A percentile compares a stretch with the other conserved stretches of the same genome.
Evolutionary conservation across 2,888 invertebrate genomes (phyloP).

Genomic region (Thecocarcelia acutangulata): DNA sequence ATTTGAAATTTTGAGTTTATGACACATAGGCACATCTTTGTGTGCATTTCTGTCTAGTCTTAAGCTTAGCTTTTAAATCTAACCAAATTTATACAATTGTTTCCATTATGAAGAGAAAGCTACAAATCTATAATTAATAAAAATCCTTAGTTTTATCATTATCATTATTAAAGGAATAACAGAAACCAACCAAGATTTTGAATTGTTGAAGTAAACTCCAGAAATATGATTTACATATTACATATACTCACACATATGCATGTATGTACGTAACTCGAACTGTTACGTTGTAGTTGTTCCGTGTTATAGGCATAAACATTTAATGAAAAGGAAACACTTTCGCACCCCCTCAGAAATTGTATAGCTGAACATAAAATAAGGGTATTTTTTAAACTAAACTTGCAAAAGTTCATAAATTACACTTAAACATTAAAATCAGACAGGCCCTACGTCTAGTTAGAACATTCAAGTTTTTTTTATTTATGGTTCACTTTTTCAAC

Average conservation of each 20-base stretch:
- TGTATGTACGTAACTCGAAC: not conserved
- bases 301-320: not conserved
- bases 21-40: too few relatives aligned
- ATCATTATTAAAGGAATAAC: too few relatives aligned
- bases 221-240: too few relatives aligned
- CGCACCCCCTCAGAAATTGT: conserved; percentile 26
- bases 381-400: conserved; percentile 44
- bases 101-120: too few relatives aligned
- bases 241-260: not conserved
- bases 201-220: too few relatives aligned
- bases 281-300: not conserved
- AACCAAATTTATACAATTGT: too few relatives aligned
- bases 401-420: conserved; percentile 42
- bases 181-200: too few relatives aligned
- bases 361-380: conserved; percentile 36
- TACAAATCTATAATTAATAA: too few relatives aligned
- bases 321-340: conserved; percentile 12
- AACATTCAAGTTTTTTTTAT: conserved; percentile 21
- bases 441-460: conserved; percentile 19
- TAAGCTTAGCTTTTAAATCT: too few relatives aligned
- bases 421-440: conserved; percentile 21
- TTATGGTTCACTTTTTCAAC: not conserved
- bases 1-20: too few relatives aligned
- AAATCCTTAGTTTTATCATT: too few relatives aligned
- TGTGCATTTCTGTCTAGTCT: too few relatives aligned